Percentiles rank a stretch among this genome's conserved stretches.
phyloP scores from a whole-genome alignment of 2,888 invertebrate genomes.

The Philereme transversata region DNA sequence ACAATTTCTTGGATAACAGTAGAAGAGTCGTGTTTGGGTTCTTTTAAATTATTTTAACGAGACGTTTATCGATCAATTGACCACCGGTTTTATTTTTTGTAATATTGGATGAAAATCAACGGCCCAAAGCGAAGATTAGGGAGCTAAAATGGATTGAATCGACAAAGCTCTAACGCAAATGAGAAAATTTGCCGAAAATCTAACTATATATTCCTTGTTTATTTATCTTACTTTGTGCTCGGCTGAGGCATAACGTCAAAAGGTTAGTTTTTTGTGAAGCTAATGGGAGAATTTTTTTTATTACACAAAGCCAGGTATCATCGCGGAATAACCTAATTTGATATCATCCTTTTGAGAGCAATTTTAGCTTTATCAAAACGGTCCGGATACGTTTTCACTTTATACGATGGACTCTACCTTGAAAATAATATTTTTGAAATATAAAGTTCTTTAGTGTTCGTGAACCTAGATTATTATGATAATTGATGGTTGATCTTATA shows the following conservation, averaged over 20 bases:
- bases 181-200: conserved; percentile 23
- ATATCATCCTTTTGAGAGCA: neutral
- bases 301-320: conserved; percentile 6
- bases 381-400: neutral
- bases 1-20: too few relatives aligned
- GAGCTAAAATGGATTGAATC: conserved; percentile 17
- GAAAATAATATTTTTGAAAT: too few relatives aligned
- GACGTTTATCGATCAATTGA: too few relatives aligned
- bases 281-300: conserved; percentile 6
- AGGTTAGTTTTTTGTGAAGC: conserved; percentile 3
- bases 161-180: conserved; percentile 16
- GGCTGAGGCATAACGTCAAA: conserved; percentile 11
- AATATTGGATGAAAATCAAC: conserved; percentile 8
- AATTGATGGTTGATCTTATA: too few relatives aligned
- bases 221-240: conserved; percentile 18
- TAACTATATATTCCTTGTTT: conserved; percentile 23
- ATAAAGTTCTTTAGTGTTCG: too few relatives aligned
- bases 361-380: neutral
- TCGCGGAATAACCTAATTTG: neutral
- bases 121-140: conserved; percentile 16
- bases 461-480: too few relatives aligned
- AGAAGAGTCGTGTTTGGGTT: too few relatives aligned
- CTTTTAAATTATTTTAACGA: too few relatives aligned
- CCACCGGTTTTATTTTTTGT: too few relatives aligned
- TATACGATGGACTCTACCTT: too few relatives aligned